phyloP scores from a whole-genome alignment of 1,140 invertebrate species.

The Papilio glaucus region DNA sequence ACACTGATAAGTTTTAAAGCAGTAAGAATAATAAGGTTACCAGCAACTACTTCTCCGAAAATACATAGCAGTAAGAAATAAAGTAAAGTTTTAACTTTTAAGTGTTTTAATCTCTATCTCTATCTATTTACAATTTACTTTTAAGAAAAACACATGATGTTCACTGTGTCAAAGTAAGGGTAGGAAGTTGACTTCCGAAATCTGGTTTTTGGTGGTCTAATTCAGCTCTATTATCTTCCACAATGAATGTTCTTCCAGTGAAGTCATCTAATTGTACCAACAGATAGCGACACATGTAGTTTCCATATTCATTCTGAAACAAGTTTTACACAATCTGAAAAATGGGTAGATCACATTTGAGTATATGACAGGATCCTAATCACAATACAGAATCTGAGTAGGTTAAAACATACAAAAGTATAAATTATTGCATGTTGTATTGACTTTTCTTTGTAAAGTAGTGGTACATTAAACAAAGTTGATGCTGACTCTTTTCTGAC shows the following conservation, averaged over 20 bases:
- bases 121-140: conserved; percentile 52
- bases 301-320: conserved; percentile 89
- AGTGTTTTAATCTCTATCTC: conserved; percentile 30
- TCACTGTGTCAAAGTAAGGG: conserved; percentile 63
- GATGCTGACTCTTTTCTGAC: too few relatives aligned
- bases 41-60: too few relatives aligned
- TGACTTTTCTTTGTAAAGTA: too few relatives aligned
- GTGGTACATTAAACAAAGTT: too few relatives aligned
- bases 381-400: too few relatives aligned
- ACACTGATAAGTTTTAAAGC: too few relatives aligned
- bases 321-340: too few relatives aligned
- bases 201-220: conserved; percentile 59
- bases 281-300: conserved; percentile 92
- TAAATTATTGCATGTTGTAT: too few relatives aligned
- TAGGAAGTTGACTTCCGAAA: conserved; percentile 57
- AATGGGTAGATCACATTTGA: too few relatives aligned
- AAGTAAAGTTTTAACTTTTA: not conserved
- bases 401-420: too few relatives aligned
- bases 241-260: conserved; percentile 87
- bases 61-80: not conserved
- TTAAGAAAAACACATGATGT: conserved; percentile 38
- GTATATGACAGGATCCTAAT: too few relatives aligned
- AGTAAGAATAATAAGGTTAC: too few relatives aligned
- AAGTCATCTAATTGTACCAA: conserved; percentile 92
- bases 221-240: conserved; percentile 88